Percentiles rank a stretch among this genome's conserved stretches.
phyloP scores from a whole-genome alignment of 37 sponge, comb jelly and placozoan genomes.

The Aplysina aerophoba region DNA sequence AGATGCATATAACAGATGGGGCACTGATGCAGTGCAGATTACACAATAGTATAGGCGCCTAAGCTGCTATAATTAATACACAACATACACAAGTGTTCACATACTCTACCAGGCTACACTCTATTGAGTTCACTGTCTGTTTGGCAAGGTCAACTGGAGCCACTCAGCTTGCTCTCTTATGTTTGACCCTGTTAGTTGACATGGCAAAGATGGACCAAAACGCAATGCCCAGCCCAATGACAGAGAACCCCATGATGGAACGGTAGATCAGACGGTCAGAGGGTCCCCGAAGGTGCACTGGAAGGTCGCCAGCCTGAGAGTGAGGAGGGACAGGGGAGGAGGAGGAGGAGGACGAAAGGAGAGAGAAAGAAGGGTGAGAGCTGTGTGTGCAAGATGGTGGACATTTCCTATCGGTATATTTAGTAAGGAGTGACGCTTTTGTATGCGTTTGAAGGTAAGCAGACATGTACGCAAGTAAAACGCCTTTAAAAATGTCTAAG shows the following conservation, averaged over 20 bases:
- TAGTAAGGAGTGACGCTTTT: no score
- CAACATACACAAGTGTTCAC: not conserved
- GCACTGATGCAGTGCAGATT: no score
- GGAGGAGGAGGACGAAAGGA: not conserved
- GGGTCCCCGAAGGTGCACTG: conserved; percentile 59
- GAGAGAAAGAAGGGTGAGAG: no score
- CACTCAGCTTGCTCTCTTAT: conserved; percentile 37
- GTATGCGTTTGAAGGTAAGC: no score
- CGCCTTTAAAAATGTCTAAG: no score
- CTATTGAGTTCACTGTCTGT: no score
- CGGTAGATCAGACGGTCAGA: conserved; percentile 69
- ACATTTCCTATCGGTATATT: not conserved
- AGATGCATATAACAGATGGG: no score
- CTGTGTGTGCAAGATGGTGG: no score
- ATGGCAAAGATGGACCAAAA: conserved; percentile 46
- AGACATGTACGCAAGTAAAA: no score
- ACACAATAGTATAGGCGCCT: not conserved
- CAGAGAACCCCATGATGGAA: conserved; percentile 52
- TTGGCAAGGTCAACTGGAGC: not conserved
- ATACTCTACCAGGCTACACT: not conserved
- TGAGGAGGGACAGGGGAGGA: not conserved
- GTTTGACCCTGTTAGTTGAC: conserved; percentile 44
- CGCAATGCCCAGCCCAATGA: conserved; percentile 52
- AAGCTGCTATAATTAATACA: not conserved
- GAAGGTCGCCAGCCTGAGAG: conserved; percentile 38